Evolutionary conservation across 2,113 vertebrate genomes (phyloP), one percentile per base, ranked within the genome.

Genomic region (Hyperoodon ampullatus): DNA sequence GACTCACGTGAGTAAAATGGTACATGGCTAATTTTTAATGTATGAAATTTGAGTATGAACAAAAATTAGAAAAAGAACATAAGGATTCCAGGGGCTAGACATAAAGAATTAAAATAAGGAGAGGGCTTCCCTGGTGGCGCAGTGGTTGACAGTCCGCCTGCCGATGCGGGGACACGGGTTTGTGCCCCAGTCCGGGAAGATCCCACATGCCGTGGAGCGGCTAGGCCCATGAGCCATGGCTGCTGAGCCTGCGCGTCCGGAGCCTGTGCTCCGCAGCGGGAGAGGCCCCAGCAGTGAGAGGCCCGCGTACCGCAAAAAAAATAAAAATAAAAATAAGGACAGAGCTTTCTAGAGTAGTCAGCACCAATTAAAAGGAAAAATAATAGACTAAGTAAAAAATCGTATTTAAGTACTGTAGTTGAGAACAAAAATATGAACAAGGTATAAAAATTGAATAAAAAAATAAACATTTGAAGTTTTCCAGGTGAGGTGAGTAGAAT

Each of bases 361-460:
- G 63, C 58, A 53, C 63, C 61, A 96, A 39, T 94, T 71, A 95
- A 96, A 94, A 88, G 87, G 60, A 75, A 90, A 87, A 84, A 21
- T 60, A 71, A 60, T 50, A 65, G 35, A 71, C 60, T 63, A 85
- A 50, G 30, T 77, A 50, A 96, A 95, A 95, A 86, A 78, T 42
- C 35, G 30, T 81, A 44, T 58, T 81, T 86, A 93, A 93, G 61
- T 77, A 42, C 39, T 78, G 3, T 61, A 23, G 23, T n/a, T 97
- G 66, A 88, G 70, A 82, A 66, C 55, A 87, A 94, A 92, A 96
- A 90, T 19, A 81, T 18, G 42, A 88, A 35, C 26, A 65, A 50
- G 33, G 58, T 63, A 66, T 35, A 75, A 89, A 90, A 95, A n/a
- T 35, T 61, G 66, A 96, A 63, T 89, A 55, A 60, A 84, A 83